Base-by-base conservation (phyloP, 2,113 vertebrate species). In the Phocoena sinus region DNA sequence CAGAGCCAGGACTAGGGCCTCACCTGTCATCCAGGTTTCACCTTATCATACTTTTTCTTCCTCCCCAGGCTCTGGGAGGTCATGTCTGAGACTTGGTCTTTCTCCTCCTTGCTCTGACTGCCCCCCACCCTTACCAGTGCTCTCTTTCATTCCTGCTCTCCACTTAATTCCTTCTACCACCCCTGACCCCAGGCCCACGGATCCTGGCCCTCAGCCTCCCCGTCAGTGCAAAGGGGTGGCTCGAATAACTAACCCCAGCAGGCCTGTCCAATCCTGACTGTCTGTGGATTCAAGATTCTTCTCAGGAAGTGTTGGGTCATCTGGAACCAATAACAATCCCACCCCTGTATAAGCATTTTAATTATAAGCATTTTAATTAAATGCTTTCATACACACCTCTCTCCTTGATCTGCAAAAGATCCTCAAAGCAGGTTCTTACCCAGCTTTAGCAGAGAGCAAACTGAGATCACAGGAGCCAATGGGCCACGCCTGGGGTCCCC, bases 251-350 rank as follows among this genome's bases (percentile, higher is more conserved):
- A 17, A 23, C 68, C 76, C 25, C 11, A 0, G 67, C 67, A 58
- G 67, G 36, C 36, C 65, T 8, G 5, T 31, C 47, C 20, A 38
- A 58, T 67, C 81, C 56, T 41, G 47, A 18, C 65, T 1, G 2
- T 28, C 50, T n/a, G n/a, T 63, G 73, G 50, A 15, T 17, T 73
- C 62, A 73, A 25, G 80, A 41, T 89, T 80, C 67, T 93, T 94
- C 89, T 95, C 85, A 93, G 90, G 97, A 95, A 94, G 89, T 56
- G 50, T 60, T 23, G 2, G 21, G 68, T 94, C 58, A 31, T 70
- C 68, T 47, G 62, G n/a, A 95, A 14, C 31, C 62, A 18, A 6
- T 17, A 26, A 44, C 10, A 60, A 68, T 44, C 60, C 31, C 6
- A 26, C 80, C 65, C 62, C 38, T 60, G 50, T 56, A 6, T 1